phyloP scores from a whole-genome alignment of 1,140 invertebrate species.

The Listronotus oregonensis region DNA sequence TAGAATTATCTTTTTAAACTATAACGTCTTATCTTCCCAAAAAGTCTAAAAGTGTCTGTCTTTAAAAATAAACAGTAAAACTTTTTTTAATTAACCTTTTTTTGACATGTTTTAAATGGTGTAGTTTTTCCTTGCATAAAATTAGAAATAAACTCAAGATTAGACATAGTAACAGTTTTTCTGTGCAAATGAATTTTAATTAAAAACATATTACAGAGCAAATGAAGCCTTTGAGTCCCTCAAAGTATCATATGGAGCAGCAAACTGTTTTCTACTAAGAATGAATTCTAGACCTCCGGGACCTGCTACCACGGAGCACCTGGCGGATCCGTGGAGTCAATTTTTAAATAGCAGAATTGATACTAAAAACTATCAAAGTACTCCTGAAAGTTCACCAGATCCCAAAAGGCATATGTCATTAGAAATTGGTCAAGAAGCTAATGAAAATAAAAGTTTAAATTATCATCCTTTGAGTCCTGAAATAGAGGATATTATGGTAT shows the following conservation, averaged over 20 bases:
- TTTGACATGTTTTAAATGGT: too few species aligned
- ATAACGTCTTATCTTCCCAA: too few species aligned
- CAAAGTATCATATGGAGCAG: constrained; percentile 81
- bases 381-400: constrained; percentile 43
- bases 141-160: too few species aligned
- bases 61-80: too few species aligned
- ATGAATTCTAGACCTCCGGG: constrained; percentile 80
- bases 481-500: constrained; percentile 53
- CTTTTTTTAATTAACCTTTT: too few species aligned
- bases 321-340: constrained; percentile 83
- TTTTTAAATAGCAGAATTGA: constrained; percentile 59
- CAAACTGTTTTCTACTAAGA: constrained; percentile 84
- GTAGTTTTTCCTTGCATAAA: too few species aligned
- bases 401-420: constrained; percentile 39
- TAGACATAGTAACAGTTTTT: too few species aligned
- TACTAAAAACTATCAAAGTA: constrained; percentile 33
- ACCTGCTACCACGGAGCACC: constrained; percentile 61
- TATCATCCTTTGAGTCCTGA: constrained; percentile 70
- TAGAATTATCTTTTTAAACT: too few species aligned
- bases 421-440: constrained; percentile 60
- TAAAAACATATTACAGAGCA: constrained; percentile 65
- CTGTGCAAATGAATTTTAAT: constrained; percentile 1
- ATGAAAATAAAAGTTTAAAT: constrained; percentile 48
- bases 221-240: constrained; percentile 81
- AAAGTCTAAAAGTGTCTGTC: too few species aligned